Percentiles rank a stretch among this genome's conserved stretches.
Conservation (phyloP, 2,113 vertebrate species). For the Casuarius casuarius region DNA sequence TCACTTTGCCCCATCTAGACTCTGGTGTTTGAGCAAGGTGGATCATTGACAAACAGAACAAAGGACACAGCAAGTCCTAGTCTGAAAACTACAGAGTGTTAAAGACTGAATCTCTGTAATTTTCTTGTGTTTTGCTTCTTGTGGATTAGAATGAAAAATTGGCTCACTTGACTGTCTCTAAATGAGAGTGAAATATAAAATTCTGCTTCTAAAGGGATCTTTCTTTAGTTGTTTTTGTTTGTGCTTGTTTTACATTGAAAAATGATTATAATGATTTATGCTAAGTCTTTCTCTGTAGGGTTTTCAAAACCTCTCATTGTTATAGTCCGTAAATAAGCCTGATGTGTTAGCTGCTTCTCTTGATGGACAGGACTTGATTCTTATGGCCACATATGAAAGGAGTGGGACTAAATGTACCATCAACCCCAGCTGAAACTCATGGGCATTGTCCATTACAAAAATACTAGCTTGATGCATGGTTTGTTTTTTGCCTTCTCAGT, state of each 20-base stretch:
- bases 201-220: background rate
- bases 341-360: background rate
- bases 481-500: conserved; percentile 19
- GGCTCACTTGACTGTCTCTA: background rate
- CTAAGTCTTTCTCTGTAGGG: background rate
- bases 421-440: background rate
- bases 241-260: background rate
- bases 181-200: background rate
- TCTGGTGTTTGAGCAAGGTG: background rate
- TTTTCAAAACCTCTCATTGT: conserved; percentile 7
- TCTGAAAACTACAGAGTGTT: background rate
- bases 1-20: background rate
- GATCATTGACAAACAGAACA: background rate
- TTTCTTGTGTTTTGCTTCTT: background rate
- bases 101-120: background rate
- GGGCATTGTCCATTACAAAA: conserved; percentile 24
- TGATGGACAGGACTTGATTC: background rate
- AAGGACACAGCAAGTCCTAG: background rate
- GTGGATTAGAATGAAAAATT: background rate
- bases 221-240: background rate
- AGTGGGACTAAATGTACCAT: background rate
- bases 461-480: conserved; percentile 7
- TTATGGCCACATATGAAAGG: conserved; percentile 1
- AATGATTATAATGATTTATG: background rate
- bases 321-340: conserved; percentile 8